A percentile compares a stretch with the other conserved stretches of the same genome.
These are phyloP conservation scores for Colaptes auratus DNA, from an alignment of 2,113 vertebrate species.

Conservation along the genomic window DNA sequence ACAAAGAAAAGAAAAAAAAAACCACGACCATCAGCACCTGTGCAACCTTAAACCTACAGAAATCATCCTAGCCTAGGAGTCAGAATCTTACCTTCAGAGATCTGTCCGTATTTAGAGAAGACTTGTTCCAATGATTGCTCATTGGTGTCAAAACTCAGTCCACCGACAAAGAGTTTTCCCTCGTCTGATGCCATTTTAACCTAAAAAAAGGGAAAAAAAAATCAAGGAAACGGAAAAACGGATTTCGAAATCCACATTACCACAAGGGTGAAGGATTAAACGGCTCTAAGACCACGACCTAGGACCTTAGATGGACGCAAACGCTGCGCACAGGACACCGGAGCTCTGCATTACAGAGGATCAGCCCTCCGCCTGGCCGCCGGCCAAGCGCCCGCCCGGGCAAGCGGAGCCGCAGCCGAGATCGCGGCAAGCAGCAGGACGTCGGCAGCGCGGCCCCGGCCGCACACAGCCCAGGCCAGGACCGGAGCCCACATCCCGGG, in stretches of 20 bases:
- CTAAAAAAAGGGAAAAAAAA: constrained; percentile 9
- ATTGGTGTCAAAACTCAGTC: constrained; percentile 94
- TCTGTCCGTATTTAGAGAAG: constrained; percentile 93
- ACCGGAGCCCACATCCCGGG: background rate
- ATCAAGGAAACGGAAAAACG: accelerated
- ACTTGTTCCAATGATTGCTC: constrained; percentile 91
- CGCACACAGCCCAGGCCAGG: too few relatives aligned
- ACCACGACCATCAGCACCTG: background rate
- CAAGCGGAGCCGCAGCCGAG: background rate
- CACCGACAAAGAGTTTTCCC: constrained; percentile 94
- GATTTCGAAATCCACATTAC: accelerated
- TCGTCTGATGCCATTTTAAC: constrained; percentile 89
- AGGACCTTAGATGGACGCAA: background rate
- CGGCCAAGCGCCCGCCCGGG: background rate
- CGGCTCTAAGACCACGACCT: background rate
- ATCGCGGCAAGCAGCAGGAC: too few relatives aligned
- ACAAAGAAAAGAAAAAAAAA: background rate
- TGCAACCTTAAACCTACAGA: accelerated
- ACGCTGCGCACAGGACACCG: accelerated
- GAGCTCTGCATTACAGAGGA: accelerated
- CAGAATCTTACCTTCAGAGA: constrained; percentile 84
- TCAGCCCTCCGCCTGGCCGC: accelerated
- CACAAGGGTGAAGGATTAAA: accelerated
- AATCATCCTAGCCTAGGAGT: accelerated
- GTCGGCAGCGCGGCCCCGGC: background rate